A percentile compares a stretch with the other conserved stretches of the same genome.
These are phyloP conservation scores for Rhinogobius similis DNA, from an alignment of 2,113 vertebrate species.

Conservation along the genomic window DNA sequence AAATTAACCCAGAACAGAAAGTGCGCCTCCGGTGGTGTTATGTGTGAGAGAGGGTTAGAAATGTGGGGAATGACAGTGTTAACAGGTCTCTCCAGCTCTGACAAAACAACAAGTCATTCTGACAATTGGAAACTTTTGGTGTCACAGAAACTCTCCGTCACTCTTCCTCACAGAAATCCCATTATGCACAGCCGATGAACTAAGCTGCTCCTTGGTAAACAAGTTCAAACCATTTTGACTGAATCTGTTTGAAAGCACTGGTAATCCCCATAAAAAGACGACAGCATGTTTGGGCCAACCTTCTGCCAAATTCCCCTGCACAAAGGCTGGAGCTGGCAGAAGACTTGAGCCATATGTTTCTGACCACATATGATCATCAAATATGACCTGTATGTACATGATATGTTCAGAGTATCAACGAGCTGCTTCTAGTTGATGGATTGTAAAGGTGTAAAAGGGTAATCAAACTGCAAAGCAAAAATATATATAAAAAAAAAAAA, in stretches of 20 bases:
- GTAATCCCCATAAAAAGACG: constrained; percentile 30
- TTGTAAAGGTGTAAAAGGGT: background rate
- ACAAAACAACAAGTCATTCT: constrained; percentile 45
- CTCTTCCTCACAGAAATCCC: constrained; percentile 44
- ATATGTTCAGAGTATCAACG: background rate
- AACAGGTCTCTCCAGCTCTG: background rate
- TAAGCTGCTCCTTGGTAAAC: constrained; percentile 42
- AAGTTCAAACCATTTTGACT: constrained; percentile 31
- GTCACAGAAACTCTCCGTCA: constrained; percentile 26
- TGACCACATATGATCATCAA: background rate
- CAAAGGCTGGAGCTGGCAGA: background rate
- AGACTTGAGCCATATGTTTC: constrained; percentile 31
- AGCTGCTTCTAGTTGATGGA: background rate
- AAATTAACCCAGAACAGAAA: constrained; percentile 5
- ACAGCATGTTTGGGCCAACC: constrained; percentile 15
- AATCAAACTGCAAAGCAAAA: background rate
- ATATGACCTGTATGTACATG: background rate
- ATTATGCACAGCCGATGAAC: constrained; percentile 32
- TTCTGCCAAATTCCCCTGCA: constrained; percentile 35
- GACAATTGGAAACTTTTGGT: constrained; percentile 21
- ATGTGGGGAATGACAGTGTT: constrained; percentile 3
- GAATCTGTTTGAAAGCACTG: constrained; percentile 32
- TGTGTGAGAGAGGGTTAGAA: constrained; percentile 14
- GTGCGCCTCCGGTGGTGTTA: constrained; percentile 2
- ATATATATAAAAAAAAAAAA: no score